These are phyloP conservation scores for Caenorhabditis briggsae DNA, from an alignment of 1,140 invertebrate species.

Conservation along the genomic window DNA sequence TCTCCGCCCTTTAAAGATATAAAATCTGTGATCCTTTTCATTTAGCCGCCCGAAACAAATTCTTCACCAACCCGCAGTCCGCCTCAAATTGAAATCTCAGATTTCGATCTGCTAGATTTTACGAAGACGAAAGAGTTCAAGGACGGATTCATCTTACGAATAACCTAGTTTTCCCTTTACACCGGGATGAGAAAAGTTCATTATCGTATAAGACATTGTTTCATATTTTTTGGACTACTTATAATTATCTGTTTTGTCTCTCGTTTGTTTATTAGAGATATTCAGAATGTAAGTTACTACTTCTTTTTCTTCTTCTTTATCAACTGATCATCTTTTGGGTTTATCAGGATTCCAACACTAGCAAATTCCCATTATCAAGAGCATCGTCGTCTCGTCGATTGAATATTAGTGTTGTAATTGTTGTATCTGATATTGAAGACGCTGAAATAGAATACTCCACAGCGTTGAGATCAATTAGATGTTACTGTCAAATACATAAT, in stretches of 20 bases:
- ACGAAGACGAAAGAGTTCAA: neutral
- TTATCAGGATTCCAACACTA: neutral
- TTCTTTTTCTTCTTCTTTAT: neutral
- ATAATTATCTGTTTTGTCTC: neutral
- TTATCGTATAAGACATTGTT: neutral
- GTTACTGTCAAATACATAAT: conserved; percentile 43
- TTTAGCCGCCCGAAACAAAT: neutral
- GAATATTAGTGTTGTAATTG: conserved; percentile 18
- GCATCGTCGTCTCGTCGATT: neutral
- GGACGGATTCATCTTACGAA: neutral
- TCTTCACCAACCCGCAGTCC: neutral
- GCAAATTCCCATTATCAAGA: neutral
- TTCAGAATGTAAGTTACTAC: neutral
- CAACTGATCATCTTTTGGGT: neutral
- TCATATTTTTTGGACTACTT: conserved; percentile 8
- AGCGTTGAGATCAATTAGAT: conserved; percentile 7
- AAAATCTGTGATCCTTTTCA: neutral
- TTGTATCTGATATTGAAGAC: neutral
- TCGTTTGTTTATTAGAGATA: neutral
- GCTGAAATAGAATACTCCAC: neutral
- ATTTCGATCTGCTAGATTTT: conserved; percentile 5
- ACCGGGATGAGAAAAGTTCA: neutral
- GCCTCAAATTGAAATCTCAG: neutral
- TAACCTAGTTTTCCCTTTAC: neutral
- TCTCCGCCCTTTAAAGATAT: neutral